Conservation (phyloP, 2,113 vertebrate genomes). For the Microtus pennsylvanicus region DNA sequence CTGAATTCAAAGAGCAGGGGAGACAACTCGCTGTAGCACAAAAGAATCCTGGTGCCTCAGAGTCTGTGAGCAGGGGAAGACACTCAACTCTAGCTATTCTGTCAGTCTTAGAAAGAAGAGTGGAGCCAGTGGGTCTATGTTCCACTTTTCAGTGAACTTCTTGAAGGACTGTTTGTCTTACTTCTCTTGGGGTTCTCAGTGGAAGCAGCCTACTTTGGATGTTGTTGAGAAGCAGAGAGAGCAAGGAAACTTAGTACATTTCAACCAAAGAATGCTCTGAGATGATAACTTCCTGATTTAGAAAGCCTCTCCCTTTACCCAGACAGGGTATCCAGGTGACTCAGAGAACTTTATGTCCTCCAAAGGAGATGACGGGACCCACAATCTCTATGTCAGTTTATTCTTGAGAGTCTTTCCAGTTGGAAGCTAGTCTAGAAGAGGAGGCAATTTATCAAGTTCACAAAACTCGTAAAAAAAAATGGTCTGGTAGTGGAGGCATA, state of each 20-base stretch:
- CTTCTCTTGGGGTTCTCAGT: background rate
- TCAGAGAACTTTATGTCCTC: background rate
- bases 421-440: background rate
- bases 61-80: background rate
- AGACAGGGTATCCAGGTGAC: background rate
- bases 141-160: background rate
- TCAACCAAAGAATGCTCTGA: slow-evolving; percentile 14
- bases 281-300: background rate
- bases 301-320: background rate
- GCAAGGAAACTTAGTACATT: background rate
- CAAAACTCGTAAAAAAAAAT: background rate
- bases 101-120: background rate
- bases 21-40: background rate
- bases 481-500: too few species aligned
- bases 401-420: background rate
- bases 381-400: background rate
- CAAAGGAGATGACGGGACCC: background rate
- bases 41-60: background rate
- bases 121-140: background rate
- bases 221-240: background rate
- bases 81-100: background rate
- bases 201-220: background rate
- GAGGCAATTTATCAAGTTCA: background rate
- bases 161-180: background rate
- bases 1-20: background rate